Percentiles rank a stretch among this genome's conserved stretches.
These are phyloP conservation scores for Drosophila barbarae DNA, from an alignment of 2,888 invertebrate genomes.

Conservation along the genomic window DNA sequence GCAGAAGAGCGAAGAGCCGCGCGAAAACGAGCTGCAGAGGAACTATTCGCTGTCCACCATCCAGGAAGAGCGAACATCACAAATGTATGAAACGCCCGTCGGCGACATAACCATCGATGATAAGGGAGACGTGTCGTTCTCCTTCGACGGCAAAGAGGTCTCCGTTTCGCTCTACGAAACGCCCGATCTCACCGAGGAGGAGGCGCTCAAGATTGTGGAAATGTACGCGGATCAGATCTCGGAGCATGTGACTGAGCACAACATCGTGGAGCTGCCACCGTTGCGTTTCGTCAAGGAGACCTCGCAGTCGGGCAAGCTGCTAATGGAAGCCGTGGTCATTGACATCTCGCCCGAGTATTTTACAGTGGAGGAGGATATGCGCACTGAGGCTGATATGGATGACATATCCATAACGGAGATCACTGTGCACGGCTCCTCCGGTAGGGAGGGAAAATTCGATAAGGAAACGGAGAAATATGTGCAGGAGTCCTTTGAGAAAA, in stretches of 20 bases:
- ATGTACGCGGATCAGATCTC: constrained; percentile 96
- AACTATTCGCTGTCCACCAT: constrained; percentile 94
- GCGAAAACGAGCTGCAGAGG: constrained; percentile 81
- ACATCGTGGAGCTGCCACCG: constrained; percentile 92
- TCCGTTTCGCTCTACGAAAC: constrained; percentile 95
- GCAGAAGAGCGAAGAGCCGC: constrained; percentile 80
- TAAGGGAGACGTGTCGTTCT: constrained; percentile 92
- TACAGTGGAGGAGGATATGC: constrained; percentile 87
- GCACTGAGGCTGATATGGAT: constrained; percentile 92
- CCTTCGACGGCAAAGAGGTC: constrained; percentile 94
- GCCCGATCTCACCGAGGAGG: constrained; percentile 94
- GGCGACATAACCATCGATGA: constrained; percentile 89
- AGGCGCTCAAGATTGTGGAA: constrained; percentile 94
- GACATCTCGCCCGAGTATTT: constrained; percentile 93
- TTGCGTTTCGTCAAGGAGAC: constrained; percentile 93
- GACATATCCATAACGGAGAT: constrained; percentile 91
- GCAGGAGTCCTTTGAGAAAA: constrained; percentile 77
- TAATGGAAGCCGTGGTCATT: constrained; percentile 95
- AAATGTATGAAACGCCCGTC: constrained; percentile 91
- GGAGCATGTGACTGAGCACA: constrained; percentile 91
- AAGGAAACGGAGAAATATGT: constrained; percentile 81
- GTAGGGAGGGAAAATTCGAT: constrained; percentile 80
- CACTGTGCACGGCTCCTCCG: constrained; percentile 82
- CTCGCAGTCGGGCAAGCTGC: constrained; percentile 90
- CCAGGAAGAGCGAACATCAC: constrained; percentile 93